A percentile compares a stretch with the other conserved stretches of the same genome.
Conservation (phyloP, 2,113 vertebrate species). For the Acanthisitta chloris region DNA sequence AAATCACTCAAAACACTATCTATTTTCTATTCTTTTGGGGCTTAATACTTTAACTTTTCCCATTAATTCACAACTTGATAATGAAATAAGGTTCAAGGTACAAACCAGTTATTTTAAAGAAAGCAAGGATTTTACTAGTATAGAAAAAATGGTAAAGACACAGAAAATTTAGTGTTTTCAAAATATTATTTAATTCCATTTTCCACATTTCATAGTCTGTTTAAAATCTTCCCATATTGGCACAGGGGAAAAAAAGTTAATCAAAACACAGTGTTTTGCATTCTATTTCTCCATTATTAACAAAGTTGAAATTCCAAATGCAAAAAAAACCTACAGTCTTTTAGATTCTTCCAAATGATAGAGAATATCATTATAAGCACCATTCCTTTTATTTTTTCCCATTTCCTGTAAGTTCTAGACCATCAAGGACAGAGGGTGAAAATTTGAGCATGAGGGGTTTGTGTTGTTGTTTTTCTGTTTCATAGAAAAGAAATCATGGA, state of each 20-base stretch:
- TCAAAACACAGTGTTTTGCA: fast-evolving
- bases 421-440: neutral
- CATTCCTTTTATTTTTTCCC: neutral
- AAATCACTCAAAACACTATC: neutral
- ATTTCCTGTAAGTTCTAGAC: neutral
- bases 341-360: neutral
- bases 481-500: neutral
- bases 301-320: neutral
- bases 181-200: neutral
- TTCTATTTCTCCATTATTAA: neutral
- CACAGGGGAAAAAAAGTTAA: neutral
- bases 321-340: neutral
- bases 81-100: neutral
- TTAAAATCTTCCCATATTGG: neutral
- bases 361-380: neutral
- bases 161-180: neutral
- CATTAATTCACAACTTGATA: neutral
- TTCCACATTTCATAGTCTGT: neutral
- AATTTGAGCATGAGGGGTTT: neutral
- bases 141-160: neutral
- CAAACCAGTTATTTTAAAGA: neutral
- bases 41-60: neutral
- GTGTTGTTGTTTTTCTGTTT: neutral
- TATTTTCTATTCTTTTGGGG: neutral
- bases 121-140: neutral